A percentile compares a stretch with the other conserved stretches of the same genome.
These are phyloP conservation scores for Thomomys bottae DNA, from an alignment of 2,113 vertebrate species.

Conservation along the genomic window DNA sequence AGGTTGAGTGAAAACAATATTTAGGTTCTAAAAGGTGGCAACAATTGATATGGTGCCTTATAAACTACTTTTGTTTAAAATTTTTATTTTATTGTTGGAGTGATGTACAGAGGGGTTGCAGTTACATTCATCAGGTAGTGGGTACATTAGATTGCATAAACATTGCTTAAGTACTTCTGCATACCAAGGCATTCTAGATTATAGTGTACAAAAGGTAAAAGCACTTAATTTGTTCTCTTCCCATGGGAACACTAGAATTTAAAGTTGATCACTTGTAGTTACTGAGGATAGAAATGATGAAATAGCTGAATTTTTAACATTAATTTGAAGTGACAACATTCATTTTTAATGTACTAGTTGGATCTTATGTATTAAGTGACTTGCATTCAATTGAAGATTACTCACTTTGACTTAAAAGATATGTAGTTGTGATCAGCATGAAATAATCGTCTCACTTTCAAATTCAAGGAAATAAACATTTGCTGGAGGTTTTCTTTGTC, in stretches of 20 bases:
- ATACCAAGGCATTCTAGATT: neutral
- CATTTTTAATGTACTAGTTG: neutral
- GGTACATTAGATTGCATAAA: neutral
- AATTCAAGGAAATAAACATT: too few species aligned
- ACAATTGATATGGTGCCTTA: neutral
- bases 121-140: too few species aligned
- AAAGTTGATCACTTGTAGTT: neutral
- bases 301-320: neutral
- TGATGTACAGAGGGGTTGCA: too few species aligned
- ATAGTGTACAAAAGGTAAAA: neutral
- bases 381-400: neutral
- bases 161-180: neutral
- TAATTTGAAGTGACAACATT: neutral
- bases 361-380: neutral
- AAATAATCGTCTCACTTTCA: too few species aligned
- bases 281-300: neutral
- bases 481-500: too few species aligned
- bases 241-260: neutral
- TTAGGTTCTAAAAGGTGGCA: constrained; percentile 2
- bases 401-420: too few species aligned
- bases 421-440: too few species aligned
- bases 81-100: too few species aligned
- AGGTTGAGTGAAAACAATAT: neutral
- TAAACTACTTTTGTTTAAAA: neutral
- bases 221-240: neutral